phyloP scores from a whole-genome alignment of 2,113 vertebrate species.

The Boulengeromyrus knoepffleri region DNA sequence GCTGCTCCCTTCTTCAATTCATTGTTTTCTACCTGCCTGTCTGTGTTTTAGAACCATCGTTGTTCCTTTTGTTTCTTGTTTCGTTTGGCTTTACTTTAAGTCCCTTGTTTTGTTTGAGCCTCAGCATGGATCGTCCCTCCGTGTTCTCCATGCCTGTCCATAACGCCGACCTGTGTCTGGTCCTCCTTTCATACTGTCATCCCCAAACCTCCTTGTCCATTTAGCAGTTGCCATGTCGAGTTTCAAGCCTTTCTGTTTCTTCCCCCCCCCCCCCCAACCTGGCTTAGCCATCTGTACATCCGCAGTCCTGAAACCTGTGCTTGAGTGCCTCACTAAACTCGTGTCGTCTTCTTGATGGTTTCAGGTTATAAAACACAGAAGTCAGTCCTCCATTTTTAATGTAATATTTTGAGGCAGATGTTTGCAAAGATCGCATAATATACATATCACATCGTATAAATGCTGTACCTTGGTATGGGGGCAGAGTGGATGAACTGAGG shows the following conservation, averaged over 20 bases:
- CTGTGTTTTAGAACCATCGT: neutral
- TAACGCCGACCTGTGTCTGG: neutral
- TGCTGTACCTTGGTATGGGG: conserved; percentile 22
- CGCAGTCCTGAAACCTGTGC: neutral
- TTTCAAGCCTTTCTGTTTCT: neutral
- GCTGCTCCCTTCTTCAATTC: neutral
- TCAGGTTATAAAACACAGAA: neutral
- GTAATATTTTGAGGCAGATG: neutral
- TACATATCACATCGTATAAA: conserved; percentile 20
- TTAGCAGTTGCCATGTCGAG: neutral
- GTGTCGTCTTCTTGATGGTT: neutral
- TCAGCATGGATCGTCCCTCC: neutral
- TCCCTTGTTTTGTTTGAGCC: neutral
- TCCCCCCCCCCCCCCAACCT: neutral
- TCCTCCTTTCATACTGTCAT: neutral
- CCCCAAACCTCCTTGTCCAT: neutral
- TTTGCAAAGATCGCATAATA: neutral
- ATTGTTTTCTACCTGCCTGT: neutral
- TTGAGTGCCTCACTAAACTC: neutral
- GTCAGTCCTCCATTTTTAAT: neutral
- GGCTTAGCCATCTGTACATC: neutral
- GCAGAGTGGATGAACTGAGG: conserved; percentile 33
- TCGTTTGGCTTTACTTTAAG: neutral
- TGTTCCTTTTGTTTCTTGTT: neutral
- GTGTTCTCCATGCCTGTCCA: neutral